phyloP scores from a whole-genome alignment of 2,888 invertebrate genomes.

The Ophion ellenae region DNA sequence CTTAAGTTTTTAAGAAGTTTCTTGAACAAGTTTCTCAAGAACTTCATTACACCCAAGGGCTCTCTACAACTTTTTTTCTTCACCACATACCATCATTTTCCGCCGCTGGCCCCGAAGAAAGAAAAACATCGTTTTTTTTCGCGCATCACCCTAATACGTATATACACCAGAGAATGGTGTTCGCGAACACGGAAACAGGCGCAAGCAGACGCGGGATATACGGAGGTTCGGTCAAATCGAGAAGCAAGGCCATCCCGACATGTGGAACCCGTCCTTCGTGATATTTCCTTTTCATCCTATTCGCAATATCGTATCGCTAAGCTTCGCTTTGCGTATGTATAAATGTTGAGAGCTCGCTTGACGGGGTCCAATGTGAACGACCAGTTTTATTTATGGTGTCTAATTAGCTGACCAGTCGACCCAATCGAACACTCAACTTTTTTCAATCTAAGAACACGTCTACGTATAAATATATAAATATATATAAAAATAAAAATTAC shows the following conservation, averaged over 20 bases:
- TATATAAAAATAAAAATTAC: neutral
- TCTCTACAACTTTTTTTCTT: too few relatives aligned
- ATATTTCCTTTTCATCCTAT: slow-evolving; percentile 62
- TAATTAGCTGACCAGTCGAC: slow-evolving; percentile 59
- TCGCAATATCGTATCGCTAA: slow-evolving; percentile 47
- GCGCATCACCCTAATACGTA: neutral
- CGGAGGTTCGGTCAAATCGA: slow-evolving; percentile 62
- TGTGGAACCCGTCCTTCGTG: slow-evolving; percentile 62
- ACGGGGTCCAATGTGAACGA: slow-evolving; percentile 37
- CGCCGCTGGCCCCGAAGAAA: too few relatives aligned
- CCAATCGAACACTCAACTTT: slow-evolving; percentile 51
- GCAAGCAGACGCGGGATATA: neutral
- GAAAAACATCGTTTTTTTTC: neutral
- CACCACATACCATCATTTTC: too few relatives aligned
- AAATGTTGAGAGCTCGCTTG: neutral
- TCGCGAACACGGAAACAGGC: slow-evolving; percentile 67
- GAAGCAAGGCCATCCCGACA: slow-evolving; percentile 66
- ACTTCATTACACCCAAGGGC: too few relatives aligned
- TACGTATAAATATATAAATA: neutral
- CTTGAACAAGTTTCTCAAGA: too few relatives aligned
- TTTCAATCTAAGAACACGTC: neutral
- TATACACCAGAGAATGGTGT: slow-evolving; percentile 51
- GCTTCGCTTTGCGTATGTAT: neutral
- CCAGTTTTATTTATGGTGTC: slow-evolving; percentile 62
- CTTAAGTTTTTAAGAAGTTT: too few relatives aligned